These are phyloP conservation scores for Neodiprion fabricii DNA, from an alignment of 1,140 invertebrate genomes.

Conservation along the genomic window DNA sequence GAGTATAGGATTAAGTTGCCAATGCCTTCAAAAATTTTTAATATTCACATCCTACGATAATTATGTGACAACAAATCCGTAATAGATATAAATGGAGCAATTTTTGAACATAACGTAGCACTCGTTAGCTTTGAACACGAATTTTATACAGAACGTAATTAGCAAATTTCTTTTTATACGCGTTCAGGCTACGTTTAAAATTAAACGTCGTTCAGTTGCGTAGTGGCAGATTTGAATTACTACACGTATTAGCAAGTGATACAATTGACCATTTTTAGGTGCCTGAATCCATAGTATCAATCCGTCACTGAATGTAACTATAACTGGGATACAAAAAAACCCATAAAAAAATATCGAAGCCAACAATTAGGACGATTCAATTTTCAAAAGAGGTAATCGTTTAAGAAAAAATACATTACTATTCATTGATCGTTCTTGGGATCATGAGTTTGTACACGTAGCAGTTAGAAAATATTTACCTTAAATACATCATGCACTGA, in stretches of 20 bases:
- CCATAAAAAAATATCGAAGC: neutral
- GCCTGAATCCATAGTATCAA: neutral
- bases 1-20: constrained; percentile 39
- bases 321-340: neutral
- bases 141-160: neutral
- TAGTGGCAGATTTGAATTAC: neutral
- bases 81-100: too few relatives aligned
- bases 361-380: too few relatives aligned
- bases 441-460: neutral
- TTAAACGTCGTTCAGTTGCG: neutral
- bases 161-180: neutral
- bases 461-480: neutral
- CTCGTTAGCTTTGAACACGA: neutral
- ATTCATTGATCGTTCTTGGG: neutral
- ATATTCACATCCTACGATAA: constrained; percentile 26
- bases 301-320: neutral
- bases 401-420: neutral
- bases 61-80: constrained; percentile 26
- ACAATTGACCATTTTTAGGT: neutral
- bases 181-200: too few relatives aligned
- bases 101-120: too few relatives aligned
- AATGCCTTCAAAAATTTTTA: constrained; percentile 53
- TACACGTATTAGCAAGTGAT: neutral
- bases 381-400: neutral
- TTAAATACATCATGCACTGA: neutral